These are phyloP conservation scores for Gnathonemus echidnorhynchus DNA, from an alignment of 2,113 vertebrate genomes.

Conservation along the genomic window DNA sequence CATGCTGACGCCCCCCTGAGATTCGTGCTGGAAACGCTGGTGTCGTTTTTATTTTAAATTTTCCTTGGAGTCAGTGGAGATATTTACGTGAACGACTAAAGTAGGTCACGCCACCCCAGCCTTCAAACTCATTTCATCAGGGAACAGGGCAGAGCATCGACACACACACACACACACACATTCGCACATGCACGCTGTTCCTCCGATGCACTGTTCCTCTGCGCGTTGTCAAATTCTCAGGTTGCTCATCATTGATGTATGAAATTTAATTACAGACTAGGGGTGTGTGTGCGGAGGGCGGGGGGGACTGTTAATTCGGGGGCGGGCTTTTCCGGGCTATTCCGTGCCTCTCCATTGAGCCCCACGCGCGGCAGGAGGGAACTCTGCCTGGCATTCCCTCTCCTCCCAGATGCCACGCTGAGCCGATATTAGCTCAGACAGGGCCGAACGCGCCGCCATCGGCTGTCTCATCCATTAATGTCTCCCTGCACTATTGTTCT, in stretches of 20 bases:
- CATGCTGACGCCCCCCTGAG: not conserved
- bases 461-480: not conserved
- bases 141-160: not conserved
- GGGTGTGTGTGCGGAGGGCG: not conserved
- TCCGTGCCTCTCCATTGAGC: not conserved
- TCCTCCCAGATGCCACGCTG: not conserved
- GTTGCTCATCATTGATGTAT: conserved; percentile 2
- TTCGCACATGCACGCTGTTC: not conserved
- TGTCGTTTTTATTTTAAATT: not conserved
- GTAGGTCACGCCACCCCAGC: conserved; percentile 21
- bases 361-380: not conserved
- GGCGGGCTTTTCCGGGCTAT: conserved; percentile 3
- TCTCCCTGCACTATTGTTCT: conserved; percentile 5
- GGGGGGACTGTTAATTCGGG: not conserved
- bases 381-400: not conserved
- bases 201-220: not conserved
- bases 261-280: conserved; percentile 19
- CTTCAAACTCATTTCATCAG: conserved; percentile 13
- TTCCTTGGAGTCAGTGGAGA: conserved; percentile 13
- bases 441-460: conserved; percentile 40
- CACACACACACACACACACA: not conserved
- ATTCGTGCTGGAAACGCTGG: not conserved
- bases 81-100: conserved; percentile 28
- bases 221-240: conserved; percentile 9
- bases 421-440: conserved; percentile 10